Conservation (phyloP, 2,113 vertebrate species). For the Pterophyllum scalare region DNA sequence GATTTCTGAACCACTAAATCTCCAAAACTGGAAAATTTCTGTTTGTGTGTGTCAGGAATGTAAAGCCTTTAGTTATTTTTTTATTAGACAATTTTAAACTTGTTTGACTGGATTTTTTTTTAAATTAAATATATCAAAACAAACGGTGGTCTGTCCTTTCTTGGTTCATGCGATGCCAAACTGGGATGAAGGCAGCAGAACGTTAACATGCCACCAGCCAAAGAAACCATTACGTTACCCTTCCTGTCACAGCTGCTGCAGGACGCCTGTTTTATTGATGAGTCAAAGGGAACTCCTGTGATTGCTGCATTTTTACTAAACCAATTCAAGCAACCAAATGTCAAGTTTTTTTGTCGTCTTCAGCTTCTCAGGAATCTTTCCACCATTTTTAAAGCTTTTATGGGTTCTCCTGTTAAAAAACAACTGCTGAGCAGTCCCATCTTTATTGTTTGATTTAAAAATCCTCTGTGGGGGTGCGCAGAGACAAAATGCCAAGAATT, state of each 20-base stretch:
- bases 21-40: neutral
- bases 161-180: neutral
- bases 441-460: too few relatives aligned
- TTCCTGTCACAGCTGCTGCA: neutral
- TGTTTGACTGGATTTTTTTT: neutral
- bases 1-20: too few relatives aligned
- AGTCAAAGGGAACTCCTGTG: neutral
- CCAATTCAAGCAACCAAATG: neutral
- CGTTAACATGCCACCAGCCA: neutral
- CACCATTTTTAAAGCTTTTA: too few relatives aligned
- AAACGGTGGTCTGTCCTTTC: accelerated
- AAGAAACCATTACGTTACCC: too few relatives aligned
- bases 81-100: neutral
- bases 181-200: neutral
- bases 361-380: too few relatives aligned
- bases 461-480: too few relatives aligned
- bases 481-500: too few relatives aligned
- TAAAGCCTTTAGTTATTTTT: neutral
- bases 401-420: too few relatives aligned
- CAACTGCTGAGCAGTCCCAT: too few relatives aligned
- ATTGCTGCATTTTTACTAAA: neutral
- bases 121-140: neutral
- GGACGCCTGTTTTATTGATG: accelerated
- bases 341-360: too few relatives aligned
- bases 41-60: neutral